phyloP scores from a whole-genome alignment of 1,140 invertebrate genomes.

The Hyphantria cunea region DNA sequence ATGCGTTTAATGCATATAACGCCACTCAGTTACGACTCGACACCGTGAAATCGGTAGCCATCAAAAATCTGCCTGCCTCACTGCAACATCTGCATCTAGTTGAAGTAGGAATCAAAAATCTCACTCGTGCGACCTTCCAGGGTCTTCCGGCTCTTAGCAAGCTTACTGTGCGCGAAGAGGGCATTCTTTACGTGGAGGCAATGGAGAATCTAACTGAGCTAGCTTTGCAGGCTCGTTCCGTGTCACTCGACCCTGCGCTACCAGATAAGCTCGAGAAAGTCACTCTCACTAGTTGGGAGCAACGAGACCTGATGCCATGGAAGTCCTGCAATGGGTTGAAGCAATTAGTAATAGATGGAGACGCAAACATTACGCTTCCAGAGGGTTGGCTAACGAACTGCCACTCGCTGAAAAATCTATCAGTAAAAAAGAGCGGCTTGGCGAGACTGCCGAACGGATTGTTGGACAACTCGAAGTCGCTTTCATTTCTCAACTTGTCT shows the following conservation, averaged over 20 bases:
- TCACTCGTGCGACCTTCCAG: background rate
- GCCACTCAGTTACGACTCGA: background rate
- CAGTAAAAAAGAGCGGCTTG: too few species aligned
- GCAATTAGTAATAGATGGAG: background rate
- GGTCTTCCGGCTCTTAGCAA: background rate
- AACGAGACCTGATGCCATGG: background rate
- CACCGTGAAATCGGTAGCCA: background rate
- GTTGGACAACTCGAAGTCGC: too few species aligned
- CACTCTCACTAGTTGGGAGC: background rate
- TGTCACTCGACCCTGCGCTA: background rate
- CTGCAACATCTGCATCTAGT: background rate
- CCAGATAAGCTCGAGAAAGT: background rate
- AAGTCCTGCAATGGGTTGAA: background rate
- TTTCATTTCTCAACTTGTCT: too few species aligned
- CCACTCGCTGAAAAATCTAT: too few species aligned
- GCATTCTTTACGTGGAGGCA: background rate
- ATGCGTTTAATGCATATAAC: background rate
- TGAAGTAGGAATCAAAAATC: too few species aligned
- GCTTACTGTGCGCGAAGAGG: background rate
- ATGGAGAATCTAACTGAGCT: background rate
- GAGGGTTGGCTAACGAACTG: background rate
- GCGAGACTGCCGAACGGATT: too few species aligned
- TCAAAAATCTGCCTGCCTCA: background rate
- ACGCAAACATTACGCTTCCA: background rate
- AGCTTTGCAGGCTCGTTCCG: background rate